These are phyloP conservation scores for Wiebesia pumilae DNA, from an alignment of 1,140 invertebrate genomes.

Conservation along the genomic window DNA sequence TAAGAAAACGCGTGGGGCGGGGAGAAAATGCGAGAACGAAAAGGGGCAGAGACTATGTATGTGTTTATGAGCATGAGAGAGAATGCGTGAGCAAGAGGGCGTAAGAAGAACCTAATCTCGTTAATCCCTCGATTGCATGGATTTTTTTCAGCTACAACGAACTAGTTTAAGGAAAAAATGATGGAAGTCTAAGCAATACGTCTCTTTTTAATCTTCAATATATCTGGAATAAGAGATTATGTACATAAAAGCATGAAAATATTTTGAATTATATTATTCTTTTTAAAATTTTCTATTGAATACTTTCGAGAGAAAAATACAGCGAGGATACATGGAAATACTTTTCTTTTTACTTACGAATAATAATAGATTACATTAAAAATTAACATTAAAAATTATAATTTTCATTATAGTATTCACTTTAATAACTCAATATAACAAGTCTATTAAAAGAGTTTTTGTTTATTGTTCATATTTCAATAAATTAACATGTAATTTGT, in stretches of 20 bases:
- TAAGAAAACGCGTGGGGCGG: no score
- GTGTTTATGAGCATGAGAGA: constrained; percentile 42
- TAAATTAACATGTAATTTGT: no score
- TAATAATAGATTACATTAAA: no score
- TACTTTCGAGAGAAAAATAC: not conserved
- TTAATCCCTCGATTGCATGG: constrained; percentile 47
- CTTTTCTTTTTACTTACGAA: no score
- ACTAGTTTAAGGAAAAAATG: not conserved
- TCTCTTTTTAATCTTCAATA: not conserved
- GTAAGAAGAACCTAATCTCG: constrained; percentile 56
- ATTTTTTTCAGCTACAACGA: constrained; percentile 60
- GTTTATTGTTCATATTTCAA: no score
- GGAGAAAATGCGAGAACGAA: not conserved
- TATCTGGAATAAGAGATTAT: not conserved
- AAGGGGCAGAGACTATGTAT: not conserved
- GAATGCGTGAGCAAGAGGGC: not conserved
- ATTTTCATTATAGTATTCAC: no score
- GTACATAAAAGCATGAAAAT: not conserved
- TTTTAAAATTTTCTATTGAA: not conserved
- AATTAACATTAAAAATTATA: no score
- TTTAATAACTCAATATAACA: no score
- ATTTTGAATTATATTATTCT: not conserved
- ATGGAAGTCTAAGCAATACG: not conserved
- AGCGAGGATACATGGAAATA: not conserved
- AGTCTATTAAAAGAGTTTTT: no score